Percentiles rank a stretch among this genome's conserved stretches.
Evolutionary conservation across 2,797 vertebrate genomes (phyloP).

Genomic region (Sorex maritimensis): DNA sequence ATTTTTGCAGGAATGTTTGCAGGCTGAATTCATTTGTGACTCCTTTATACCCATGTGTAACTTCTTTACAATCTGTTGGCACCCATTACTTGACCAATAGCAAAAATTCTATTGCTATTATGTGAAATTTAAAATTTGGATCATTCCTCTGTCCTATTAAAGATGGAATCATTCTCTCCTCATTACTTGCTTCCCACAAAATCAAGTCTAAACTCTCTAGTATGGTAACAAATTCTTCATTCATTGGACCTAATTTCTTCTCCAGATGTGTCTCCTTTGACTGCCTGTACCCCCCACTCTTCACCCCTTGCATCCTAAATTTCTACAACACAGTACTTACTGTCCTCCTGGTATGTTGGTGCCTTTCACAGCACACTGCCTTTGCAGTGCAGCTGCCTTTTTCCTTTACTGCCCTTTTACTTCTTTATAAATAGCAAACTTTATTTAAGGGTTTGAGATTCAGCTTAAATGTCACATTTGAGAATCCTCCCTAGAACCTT

Average conservation of each 20-base stretch:
- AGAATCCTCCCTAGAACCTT: constrained; percentile 36
- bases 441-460: constrained; percentile 61
- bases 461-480: constrained; percentile 69
- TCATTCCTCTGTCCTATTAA: constrained; percentile 32
- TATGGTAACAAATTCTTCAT: constrained; percentile 52
- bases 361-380: constrained; percentile 68
- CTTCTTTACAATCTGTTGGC: background rate
- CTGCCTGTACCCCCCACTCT: background rate
- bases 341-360: background rate
- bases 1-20: background rate
- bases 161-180: background rate
- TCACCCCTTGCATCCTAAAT: constrained; percentile 51
- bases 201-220: background rate
- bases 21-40: background rate
- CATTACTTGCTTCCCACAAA: constrained; percentile 10
- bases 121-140: constrained; percentile 17
- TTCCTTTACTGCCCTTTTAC: constrained; percentile 52
- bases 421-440: constrained; percentile 72
- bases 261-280: background rate
- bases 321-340: constrained; percentile 61
- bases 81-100: background rate
- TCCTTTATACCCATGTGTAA: background rate
- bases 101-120: constrained; percentile 25
- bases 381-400: constrained; percentile 66
- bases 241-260: constrained; percentile 15